Evolutionary conservation across 2,888 invertebrate genomes (phyloP).

Genomic region (Junonia oenone): DNA sequence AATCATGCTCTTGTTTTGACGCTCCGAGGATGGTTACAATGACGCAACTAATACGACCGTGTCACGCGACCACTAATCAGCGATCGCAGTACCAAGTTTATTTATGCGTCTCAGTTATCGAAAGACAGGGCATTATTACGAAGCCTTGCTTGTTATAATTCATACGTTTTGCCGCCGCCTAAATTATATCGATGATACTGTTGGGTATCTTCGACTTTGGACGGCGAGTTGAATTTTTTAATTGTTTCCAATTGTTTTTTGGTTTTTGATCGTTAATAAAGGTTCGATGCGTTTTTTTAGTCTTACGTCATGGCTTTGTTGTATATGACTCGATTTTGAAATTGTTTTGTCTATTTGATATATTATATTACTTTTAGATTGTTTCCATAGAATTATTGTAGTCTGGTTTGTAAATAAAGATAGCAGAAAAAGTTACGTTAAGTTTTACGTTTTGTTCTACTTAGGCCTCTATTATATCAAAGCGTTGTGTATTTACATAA

Average conservation of each 20-base stretch:
- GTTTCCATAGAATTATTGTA: too few species aligned
- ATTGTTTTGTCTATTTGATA: too few species aligned
- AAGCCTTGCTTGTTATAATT: constrained; percentile 47
- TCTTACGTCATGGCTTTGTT: too few species aligned
- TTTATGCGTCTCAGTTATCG: constrained; percentile 68
- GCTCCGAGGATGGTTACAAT: constrained; percentile 70
- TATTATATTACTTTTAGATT: too few species aligned
- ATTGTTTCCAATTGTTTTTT: neutral
- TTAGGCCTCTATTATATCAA: too few species aligned
- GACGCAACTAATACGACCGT: constrained; percentile 75
- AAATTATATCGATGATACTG: constrained; percentile 19
- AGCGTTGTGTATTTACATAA: too few species aligned
- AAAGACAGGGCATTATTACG: constrained; percentile 52
- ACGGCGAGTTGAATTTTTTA: neutral
- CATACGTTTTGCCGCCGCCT: constrained; percentile 36
- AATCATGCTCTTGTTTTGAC: constrained; percentile 48
- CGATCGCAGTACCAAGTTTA: constrained; percentile 59
- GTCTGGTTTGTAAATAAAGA: too few species aligned
- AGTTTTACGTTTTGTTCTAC: too few species aligned
- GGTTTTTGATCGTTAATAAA: too few species aligned
- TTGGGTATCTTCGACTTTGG: neutral
- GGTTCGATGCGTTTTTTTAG: too few species aligned
- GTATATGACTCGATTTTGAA: too few species aligned
- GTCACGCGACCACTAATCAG: constrained; percentile 75
- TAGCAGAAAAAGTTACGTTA: too few species aligned